A percentile compares a stretch with the other conserved stretches of the same genome.
Evolutionary conservation across 2,888 invertebrate genomes (phyloP).

Genomic region (Conops quadrifasciatus): DNA sequence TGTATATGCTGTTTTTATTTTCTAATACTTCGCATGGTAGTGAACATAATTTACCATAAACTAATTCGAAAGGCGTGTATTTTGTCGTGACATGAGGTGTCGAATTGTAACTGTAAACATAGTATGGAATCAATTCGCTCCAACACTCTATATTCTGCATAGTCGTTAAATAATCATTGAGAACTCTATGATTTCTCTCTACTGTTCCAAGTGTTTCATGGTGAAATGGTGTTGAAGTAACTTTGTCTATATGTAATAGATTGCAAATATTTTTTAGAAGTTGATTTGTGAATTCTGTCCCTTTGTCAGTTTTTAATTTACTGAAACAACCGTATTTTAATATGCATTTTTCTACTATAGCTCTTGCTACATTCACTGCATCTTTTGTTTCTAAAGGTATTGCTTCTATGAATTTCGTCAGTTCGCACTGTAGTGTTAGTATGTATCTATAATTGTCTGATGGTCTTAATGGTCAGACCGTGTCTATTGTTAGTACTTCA

Average conservation of each 20-base stretch:
- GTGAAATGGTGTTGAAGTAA: conserved; percentile 32
- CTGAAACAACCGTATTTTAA: conserved; percentile 17
- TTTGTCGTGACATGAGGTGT: not conserved
- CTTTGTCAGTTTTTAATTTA: conserved; percentile 29
- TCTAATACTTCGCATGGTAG: too few species aligned
- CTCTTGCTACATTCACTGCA: not conserved
- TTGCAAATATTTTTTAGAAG: not conserved
- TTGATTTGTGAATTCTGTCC: not conserved
- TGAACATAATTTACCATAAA: too few species aligned
- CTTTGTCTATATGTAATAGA: conserved; percentile 36
- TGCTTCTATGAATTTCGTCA: conserved; percentile 37
- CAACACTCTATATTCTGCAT: not conserved
- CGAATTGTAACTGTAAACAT: not conserved
- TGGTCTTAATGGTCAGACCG: conserved; percentile 29
- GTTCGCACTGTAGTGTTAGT: conserved; percentile 33
- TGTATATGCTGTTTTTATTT: too few species aligned
- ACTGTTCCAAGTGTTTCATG: not conserved
- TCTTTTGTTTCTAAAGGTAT: not conserved
- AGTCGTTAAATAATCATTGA: not conserved
- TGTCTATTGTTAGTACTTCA: not conserved
- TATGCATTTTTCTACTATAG: not conserved
- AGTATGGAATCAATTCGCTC: not conserved
- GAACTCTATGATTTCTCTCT: conserved; percentile 2
- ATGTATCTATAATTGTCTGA: too few species aligned
- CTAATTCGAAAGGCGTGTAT: not conserved